Percentiles rank a stretch among this genome's conserved stretches.
These are phyloP conservation scores for Sciurus vulgaris DNA, from an alignment of 2,797 vertebrate species.

Conservation along the genomic window DNA sequence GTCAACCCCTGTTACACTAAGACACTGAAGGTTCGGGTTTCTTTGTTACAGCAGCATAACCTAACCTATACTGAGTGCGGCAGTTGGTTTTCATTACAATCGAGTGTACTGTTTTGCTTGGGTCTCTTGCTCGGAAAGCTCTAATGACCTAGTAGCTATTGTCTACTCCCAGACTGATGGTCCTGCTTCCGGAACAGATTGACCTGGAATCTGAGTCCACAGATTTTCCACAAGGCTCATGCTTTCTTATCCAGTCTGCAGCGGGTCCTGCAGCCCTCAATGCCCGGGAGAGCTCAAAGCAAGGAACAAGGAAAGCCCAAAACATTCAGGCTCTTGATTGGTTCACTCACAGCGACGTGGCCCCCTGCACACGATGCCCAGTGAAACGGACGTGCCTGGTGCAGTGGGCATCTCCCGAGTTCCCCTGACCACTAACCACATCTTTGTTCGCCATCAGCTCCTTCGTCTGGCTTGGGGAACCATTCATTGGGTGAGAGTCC, in stretches of 20 bases:
- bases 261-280: not conserved
- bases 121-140: not conserved
- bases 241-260: not conserved
- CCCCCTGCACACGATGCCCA: fast-evolving
- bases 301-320: not conserved
- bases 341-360: not conserved
- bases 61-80: not conserved
- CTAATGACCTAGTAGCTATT: no score
- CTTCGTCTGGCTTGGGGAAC: not conserved
- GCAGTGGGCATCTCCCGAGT: fast-evolving
- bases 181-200: not conserved
- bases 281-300: not conserved
- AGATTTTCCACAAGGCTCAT: not conserved
- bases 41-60: not conserved
- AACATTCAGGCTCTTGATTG: not conserved
- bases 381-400: not conserved
- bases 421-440: not conserved
- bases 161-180: not conserved
- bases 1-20: not conserved
- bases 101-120: not conserved
- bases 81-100: not conserved
- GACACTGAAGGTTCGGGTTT: not conserved
- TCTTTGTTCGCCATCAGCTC: not conserved
- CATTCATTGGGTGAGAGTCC: not conserved
- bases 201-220: not conserved